Conservation (phyloP, 2,113 vertebrate genomes). For the Catagonus wagneri region DNA sequence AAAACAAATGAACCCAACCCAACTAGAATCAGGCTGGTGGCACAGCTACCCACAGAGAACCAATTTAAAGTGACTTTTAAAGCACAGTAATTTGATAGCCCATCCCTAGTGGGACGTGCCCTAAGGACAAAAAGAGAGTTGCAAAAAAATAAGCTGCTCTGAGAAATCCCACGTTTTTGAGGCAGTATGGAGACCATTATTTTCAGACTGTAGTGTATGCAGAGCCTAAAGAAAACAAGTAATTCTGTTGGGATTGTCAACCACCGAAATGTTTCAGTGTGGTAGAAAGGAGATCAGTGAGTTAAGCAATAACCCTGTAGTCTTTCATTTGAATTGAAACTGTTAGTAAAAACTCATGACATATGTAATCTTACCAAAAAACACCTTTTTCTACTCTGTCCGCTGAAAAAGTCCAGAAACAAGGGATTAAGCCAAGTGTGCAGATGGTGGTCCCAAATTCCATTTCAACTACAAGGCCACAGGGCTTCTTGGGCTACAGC, state of each 20-base stretch:
- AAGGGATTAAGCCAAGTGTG: background rate
- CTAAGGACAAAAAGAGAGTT: background rate
- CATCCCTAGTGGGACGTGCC: background rate
- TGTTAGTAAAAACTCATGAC: background rate
- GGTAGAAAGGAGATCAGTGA: background rate
- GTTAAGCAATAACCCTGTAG: background rate
- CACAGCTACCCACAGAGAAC: background rate
- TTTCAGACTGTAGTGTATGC: background rate
- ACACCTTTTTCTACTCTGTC: background rate
- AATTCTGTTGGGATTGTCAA: background rate
- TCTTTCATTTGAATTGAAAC: background rate
- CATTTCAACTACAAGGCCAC: background rate
- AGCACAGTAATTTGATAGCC: background rate
- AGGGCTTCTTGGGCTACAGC: background rate
- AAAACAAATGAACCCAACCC: background rate
- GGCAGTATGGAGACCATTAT: background rate
- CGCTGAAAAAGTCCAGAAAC: background rate
- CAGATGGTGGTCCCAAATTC: background rate
- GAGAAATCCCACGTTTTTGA: background rate
- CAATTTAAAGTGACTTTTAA: constrained; percentile 42
- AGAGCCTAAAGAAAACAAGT: background rate
- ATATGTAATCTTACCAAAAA: background rate
- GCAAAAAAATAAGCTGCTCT: background rate
- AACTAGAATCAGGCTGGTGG: constrained; percentile 3
- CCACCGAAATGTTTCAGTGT: background rate